A percentile compares a stretch with the other conserved stretches of the same genome.
Conservation (phyloP, 2,113 vertebrate species). For the Mirounga angustirostris region DNA sequence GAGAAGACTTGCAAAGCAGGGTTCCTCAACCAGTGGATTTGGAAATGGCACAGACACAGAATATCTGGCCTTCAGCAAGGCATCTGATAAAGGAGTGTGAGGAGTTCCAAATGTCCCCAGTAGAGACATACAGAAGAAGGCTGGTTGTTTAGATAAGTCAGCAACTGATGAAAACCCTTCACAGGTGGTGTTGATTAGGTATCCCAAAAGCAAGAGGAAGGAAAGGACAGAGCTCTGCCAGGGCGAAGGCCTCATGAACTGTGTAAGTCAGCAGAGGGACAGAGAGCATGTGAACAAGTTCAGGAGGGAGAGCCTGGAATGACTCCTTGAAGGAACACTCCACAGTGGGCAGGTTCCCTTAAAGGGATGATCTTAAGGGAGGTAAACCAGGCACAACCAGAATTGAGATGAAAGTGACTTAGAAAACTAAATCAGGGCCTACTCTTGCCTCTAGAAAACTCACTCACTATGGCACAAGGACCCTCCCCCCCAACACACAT, state of each 20-base stretch:
- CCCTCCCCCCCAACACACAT: rapidly evolving
- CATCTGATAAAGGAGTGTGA: not conserved
- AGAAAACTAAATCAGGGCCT: not conserved
- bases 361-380: not conserved
- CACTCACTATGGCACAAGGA: not conserved
- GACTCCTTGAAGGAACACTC: not conserved
- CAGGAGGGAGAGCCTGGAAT: not conserved
- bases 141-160: not conserved
- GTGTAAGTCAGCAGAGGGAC: not conserved
- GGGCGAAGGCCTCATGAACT: not conserved
- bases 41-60: not conserved
- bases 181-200: not conserved
- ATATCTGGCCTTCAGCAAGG: not conserved
- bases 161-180: not conserved
- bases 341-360: not conserved
- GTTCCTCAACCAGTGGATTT: not conserved
- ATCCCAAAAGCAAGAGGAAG: not conserved
- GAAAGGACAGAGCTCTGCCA: not conserved
- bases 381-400: not conserved
- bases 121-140: not conserved
- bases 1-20: not conserved
- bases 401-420: not conserved
- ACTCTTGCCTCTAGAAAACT: not conserved
- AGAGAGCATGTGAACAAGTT: not conserved
- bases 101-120: not conserved